A percentile compares a stretch with the other conserved stretches of the same genome.
phyloP scores from a whole-genome alignment of 1,140 invertebrate genomes.

The Dreissena polymorpha region DNA sequence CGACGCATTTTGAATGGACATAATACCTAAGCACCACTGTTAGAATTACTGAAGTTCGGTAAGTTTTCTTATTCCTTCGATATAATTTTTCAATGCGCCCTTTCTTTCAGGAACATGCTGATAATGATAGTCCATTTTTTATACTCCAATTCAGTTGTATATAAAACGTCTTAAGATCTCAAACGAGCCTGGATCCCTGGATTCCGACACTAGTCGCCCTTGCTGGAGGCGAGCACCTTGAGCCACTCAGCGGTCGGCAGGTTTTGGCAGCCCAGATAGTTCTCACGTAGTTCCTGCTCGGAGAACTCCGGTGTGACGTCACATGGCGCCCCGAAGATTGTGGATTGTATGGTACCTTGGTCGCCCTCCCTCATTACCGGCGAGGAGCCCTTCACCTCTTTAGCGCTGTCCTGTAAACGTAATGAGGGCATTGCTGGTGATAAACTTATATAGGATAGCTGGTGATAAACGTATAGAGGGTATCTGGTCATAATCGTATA shows the following conservation, averaged over 20 bases:
- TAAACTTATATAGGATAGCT: too few relatives aligned
- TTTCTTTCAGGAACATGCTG: background rate
- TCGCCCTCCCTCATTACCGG: conserved; percentile 70
- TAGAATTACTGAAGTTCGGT: background rate
- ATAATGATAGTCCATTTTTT: background rate
- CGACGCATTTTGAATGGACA: too few relatives aligned
- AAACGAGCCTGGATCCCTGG: background rate
- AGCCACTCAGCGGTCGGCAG: conserved; percentile 78
- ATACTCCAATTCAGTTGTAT: background rate
- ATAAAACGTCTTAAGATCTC: background rate
- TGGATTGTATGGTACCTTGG: conserved; percentile 69
- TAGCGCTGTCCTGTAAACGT: conserved; percentile 71
- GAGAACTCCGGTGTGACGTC: conserved; percentile 79
- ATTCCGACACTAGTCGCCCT: background rate
- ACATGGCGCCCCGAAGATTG: conserved; percentile 81
- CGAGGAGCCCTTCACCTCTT: conserved; percentile 73
- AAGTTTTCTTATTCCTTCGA: background rate
- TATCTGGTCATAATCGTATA: too few relatives aligned
- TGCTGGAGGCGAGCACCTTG: conserved; percentile 17
- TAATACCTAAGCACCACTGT: too few relatives aligned
- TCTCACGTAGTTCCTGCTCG: conserved; percentile 76
- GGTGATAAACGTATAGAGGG: too few relatives aligned
- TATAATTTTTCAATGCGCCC: background rate
- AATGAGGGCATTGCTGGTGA: too few relatives aligned
- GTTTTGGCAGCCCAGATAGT: conserved; percentile 81